A percentile compares a stretch with the other conserved stretches of the same genome.
Conservation (phyloP, 2,113 vertebrate genomes). For the Lycaon pictus region DNA sequence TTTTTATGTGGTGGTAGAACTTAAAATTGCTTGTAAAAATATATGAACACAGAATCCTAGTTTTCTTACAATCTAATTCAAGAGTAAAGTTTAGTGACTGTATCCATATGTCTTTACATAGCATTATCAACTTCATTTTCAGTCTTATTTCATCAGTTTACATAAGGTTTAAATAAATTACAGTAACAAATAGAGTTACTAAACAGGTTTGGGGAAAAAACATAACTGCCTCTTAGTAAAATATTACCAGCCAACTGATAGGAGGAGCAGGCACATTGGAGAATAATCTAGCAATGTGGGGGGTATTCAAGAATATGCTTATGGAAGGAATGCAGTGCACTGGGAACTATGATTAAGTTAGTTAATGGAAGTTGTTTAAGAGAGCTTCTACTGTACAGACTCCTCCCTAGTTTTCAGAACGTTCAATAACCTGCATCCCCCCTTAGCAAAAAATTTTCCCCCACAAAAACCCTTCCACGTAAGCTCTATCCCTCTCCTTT, state of each 20-base stretch:
- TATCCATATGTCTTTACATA: slow-evolving; percentile 6
- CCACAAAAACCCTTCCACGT: background rate
- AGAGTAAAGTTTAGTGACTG: slow-evolving; percentile 6
- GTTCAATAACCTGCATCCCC: background rate
- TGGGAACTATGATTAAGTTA: background rate
- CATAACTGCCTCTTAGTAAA: background rate
- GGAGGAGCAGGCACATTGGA: background rate
- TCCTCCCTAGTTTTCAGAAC: background rate
- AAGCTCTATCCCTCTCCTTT: background rate
- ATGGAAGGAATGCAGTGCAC: background rate
- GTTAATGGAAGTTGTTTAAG: background rate
- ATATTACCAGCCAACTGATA: background rate
- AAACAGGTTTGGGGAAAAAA: background rate
- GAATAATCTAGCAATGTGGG: background rate
- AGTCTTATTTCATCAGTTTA: slow-evolving; percentile 19
- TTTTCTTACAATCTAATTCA: slow-evolving; percentile 28
- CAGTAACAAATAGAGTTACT: background rate
- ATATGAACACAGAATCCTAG: background rate
- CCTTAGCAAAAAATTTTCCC: slow-evolving; percentile 5
- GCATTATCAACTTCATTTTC: background rate
- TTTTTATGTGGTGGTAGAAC: background rate
- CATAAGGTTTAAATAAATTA: slow-evolving; percentile 40
- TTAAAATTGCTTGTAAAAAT: slow-evolving; percentile 46
- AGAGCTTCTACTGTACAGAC: background rate
- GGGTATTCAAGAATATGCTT: background rate